phyloP scores from a whole-genome alignment of 2,113 vertebrate species.

The Prionailurus viverrinus region DNA sequence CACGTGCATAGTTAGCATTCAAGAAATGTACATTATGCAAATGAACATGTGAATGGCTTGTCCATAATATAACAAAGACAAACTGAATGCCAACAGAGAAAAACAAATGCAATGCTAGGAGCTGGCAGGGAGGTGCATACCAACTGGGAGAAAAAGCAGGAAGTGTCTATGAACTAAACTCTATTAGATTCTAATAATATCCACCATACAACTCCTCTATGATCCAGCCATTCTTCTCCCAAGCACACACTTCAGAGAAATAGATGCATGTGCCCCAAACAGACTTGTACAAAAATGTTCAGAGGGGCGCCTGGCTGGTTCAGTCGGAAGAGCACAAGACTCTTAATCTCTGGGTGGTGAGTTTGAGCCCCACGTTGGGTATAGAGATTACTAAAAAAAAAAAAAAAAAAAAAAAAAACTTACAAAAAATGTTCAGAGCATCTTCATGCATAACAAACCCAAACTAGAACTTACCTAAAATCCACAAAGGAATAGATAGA shows the following conservation, averaged over 20 bases:
- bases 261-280: neutral
- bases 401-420: neutral
- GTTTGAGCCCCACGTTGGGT: neutral
- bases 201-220: neutral
- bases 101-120: neutral
- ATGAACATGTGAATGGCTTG: neutral
- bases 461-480: conserved; percentile 15
- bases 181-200: neutral
- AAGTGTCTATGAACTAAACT: neutral
- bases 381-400: neutral
- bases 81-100: neutral
- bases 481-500: neutral
- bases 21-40: conserved; percentile 8
- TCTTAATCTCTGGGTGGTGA: neutral
- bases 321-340: neutral
- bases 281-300: neutral
- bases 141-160: neutral
- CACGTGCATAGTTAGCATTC: neutral
- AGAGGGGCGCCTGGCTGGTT: neutral
- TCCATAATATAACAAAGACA: neutral
- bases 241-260: neutral
- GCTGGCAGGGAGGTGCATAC: neutral
- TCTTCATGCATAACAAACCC: neutral
- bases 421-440: neutral
- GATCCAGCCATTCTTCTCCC: neutral